Evolutionary conservation across 2,888 invertebrate species (phyloP).

Genomic region (Apodemia zela): DNA sequence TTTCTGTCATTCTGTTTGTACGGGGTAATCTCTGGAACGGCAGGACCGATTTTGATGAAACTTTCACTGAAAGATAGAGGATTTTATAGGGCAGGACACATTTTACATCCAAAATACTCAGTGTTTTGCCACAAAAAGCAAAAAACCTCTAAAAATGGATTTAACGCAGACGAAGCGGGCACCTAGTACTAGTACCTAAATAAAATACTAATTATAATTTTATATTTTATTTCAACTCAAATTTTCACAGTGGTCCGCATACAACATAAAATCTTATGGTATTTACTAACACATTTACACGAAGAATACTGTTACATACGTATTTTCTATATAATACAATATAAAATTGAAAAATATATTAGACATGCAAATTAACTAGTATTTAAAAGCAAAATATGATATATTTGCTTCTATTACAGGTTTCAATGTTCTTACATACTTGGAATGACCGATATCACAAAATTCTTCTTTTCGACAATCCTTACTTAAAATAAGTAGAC

Average conservation of each 20-base stretch:
- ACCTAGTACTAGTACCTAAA: too few relatives aligned
- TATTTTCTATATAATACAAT: not conserved
- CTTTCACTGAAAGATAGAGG: too few relatives aligned
- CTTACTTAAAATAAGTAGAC: too few relatives aligned
- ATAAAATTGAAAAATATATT: not conserved
- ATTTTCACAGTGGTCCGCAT: constrained; percentile 52
- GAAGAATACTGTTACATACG: constrained; percentile 1
- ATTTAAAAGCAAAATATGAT: not conserved
- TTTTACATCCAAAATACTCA: too few relatives aligned
- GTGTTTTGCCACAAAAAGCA: too few relatives aligned
- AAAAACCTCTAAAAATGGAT: too few relatives aligned
- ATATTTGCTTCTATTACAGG: not conserved
- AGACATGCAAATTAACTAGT: not conserved
- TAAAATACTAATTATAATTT: not conserved
- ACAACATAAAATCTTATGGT: constrained; percentile 35
- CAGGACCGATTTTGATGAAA: too few relatives aligned
- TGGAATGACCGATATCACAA: not conserved
- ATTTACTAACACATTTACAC: constrained; percentile 8
- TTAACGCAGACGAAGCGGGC: too few relatives aligned
- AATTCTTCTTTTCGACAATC: not conserved
- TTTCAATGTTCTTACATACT: not conserved
- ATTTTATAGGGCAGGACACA: too few relatives aligned
- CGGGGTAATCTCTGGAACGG: too few relatives aligned
- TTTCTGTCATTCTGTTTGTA: too few relatives aligned
- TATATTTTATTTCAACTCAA: constrained; percentile 7